A percentile compares a stretch with the other conserved stretches of the same genome.
These are phyloP conservation scores for Caenorhabditis drosophilae DNA, from an alignment of 2,888 invertebrate genomes.

Conservation along the genomic window DNA sequence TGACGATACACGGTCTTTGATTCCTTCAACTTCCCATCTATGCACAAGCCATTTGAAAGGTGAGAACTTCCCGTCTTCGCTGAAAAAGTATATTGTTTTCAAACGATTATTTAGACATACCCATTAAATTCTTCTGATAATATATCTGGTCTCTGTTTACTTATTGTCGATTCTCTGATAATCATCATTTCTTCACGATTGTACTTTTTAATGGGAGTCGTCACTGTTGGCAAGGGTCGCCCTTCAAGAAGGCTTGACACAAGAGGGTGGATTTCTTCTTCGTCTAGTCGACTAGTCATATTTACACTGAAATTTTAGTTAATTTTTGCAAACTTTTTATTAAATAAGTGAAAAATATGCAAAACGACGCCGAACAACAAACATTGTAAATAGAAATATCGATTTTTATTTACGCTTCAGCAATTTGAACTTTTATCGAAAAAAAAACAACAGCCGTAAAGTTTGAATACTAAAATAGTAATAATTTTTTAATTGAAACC, in stretches of 20 bases:
- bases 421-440: too few relatives aligned
- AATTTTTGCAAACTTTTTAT: not conserved
- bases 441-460: too few relatives aligned
- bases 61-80: slow-evolving; percentile 63
- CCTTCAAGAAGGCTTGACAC: slow-evolving; percentile 43
- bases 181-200: slow-evolving; percentile 55
- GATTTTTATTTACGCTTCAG: too few relatives aligned
- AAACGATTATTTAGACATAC: slow-evolving; percentile 23
- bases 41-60: slow-evolving; percentile 63
- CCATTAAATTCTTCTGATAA: slow-evolving; percentile 59
- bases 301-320: slow-evolving; percentile 46
- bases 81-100: slow-evolving; percentile 27
- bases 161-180: slow-evolving; percentile 36
- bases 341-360: not conserved
- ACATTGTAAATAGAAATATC: too few relatives aligned
- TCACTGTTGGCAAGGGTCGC: slow-evolving; percentile 23
- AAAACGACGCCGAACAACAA: too few relatives aligned
- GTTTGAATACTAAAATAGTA: too few relatives aligned
- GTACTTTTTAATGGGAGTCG: slow-evolving; percentile 35
- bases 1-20: slow-evolving; percentile 51
- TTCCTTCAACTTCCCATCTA: slow-evolving; percentile 60
- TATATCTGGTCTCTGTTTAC: slow-evolving; percentile 53
- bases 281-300: slow-evolving; percentile 50
- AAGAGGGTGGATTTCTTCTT: slow-evolving; percentile 41
- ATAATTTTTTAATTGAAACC: too few relatives aligned